These are phyloP conservation scores for Beris morrisii DNA, from an alignment of 2,888 invertebrate genomes.

Conservation along the genomic window DNA sequence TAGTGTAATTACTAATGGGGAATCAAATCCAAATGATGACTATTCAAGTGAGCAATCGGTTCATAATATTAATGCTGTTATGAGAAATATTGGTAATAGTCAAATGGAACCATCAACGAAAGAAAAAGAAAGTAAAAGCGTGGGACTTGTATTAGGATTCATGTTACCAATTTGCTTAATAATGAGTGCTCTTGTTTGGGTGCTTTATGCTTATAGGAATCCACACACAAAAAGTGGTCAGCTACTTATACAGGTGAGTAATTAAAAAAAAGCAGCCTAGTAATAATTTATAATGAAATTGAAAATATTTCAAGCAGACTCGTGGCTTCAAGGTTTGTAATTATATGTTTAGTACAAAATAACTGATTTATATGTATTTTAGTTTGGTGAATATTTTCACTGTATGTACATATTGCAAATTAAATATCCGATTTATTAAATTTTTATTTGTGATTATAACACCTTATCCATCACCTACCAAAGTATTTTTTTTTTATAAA, in stretches of 20 bases:
- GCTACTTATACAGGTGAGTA: slow-evolving; percentile 87
- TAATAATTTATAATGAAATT: slow-evolving; percentile 16
- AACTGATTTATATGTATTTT: too few species aligned
- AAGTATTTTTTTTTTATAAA: too few species aligned
- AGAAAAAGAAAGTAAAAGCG: slow-evolving; percentile 46
- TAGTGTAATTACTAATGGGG: slow-evolving; percentile 7
- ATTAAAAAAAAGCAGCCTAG: slow-evolving; percentile 1
- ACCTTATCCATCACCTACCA: too few species aligned
- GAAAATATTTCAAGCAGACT: slow-evolving; percentile 51
- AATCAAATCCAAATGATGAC: background rate
- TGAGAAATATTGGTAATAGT: slow-evolving; percentile 30
- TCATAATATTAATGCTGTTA: slow-evolving; percentile 27
- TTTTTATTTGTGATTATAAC: too few species aligned
- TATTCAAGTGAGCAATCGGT: slow-evolving; percentile 1
- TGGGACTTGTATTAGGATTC: slow-evolving; percentile 63
- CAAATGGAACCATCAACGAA: slow-evolving; percentile 29
- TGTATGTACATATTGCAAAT: too few species aligned
- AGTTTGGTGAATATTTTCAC: too few species aligned
- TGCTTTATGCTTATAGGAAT: slow-evolving; percentile 92
- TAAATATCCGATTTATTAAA: too few species aligned
- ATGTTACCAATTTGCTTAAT: slow-evolving; percentile 71
- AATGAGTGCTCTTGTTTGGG: slow-evolving; percentile 73
- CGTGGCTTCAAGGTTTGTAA: slow-evolving; percentile 55
- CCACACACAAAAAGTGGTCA: slow-evolving; percentile 96
- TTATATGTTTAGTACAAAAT: background rate